A percentile compares a stretch with the other conserved stretches of the same genome.
These are phyloP conservation scores for Cecropterus lyciades DNA, from an alignment of 1,140 invertebrate species.

Conservation along the genomic window DNA sequence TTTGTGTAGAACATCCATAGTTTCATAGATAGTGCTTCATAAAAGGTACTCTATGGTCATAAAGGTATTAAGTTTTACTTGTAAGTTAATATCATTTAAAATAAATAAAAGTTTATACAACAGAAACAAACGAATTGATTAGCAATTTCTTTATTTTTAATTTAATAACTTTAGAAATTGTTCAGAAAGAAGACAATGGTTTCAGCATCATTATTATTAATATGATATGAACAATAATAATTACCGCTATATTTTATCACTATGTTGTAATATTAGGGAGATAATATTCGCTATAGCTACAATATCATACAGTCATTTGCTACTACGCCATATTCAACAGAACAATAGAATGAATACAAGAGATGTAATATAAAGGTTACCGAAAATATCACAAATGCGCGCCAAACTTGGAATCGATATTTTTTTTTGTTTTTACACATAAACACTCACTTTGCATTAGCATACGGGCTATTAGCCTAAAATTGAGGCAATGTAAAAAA, in stretches of 20 bases:
- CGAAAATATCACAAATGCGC: constrained; percentile 48
- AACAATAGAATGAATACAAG: constrained; percentile 61
- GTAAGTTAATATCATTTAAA: too few species aligned
- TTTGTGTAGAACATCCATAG: too few species aligned
- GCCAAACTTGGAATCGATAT: constrained; percentile 16
- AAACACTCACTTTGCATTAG: too few species aligned
- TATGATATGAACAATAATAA: constrained; percentile 86
- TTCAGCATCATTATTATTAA: constrained; percentile 78
- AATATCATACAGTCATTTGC: constrained; percentile 64
- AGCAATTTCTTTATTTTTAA: constrained; percentile 85
- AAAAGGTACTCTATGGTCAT: too few species aligned
- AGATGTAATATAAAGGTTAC: constrained; percentile 51
- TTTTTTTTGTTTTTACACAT: too few species aligned
- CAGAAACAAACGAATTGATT: constrained; percentile 69
- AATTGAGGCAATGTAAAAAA: too few species aligned
- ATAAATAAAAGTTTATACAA: too few species aligned
- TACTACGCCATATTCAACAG: constrained; percentile 63
- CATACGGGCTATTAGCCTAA: too few species aligned
- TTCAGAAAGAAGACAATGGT: constrained; percentile 85
- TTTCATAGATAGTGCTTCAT: too few species aligned
- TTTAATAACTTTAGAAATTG: constrained; percentile 86
- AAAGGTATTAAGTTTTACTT: too few species aligned
- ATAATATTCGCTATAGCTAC: constrained; percentile 75
- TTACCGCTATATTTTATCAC: constrained; percentile 79
- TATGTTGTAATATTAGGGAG: constrained; percentile 74